Evolutionary conservation across 2,888 invertebrate species (phyloP).

Genomic region (Mythimna ferrago): DNA sequence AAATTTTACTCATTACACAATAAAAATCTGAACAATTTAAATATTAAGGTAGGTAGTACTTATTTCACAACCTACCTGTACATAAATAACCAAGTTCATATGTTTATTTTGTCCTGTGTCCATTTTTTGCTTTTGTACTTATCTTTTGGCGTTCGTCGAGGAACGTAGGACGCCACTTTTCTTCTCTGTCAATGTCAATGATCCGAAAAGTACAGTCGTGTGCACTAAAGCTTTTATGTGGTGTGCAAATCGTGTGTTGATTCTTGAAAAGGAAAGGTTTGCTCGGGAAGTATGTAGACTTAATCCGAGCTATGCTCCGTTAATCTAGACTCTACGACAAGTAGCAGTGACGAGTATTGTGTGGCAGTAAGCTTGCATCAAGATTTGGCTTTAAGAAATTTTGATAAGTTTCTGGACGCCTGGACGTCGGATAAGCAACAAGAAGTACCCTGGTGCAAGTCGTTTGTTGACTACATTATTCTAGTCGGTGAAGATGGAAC

Average conservation of each 20-base stretch:
- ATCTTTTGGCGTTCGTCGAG: background rate
- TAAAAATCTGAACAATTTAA: background rate
- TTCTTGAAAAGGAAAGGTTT: background rate
- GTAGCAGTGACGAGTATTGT: background rate
- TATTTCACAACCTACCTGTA: background rate
- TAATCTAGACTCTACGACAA: background rate
- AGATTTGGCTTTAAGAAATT: background rate
- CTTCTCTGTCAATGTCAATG: background rate
- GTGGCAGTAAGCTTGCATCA: background rate
- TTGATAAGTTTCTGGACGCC: background rate
- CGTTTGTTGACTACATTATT: background rate
- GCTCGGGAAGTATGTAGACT: background rate
- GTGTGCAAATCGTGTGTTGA: background rate
- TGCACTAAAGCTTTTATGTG: background rate
- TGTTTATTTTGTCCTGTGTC: constrained; percentile 9
- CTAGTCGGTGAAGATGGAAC: background rate
- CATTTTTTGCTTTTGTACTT: background rate
- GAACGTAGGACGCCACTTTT: background rate
- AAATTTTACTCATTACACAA: background rate
- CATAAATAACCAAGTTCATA: background rate
- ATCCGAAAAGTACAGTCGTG: background rate
- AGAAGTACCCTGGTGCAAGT: background rate
- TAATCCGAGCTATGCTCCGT: background rate
- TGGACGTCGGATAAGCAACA: background rate
- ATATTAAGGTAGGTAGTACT: background rate